Evolutionary conservation across 2,113 vertebrate species (phyloP).

Genomic region (Etia nguti): DNA sequence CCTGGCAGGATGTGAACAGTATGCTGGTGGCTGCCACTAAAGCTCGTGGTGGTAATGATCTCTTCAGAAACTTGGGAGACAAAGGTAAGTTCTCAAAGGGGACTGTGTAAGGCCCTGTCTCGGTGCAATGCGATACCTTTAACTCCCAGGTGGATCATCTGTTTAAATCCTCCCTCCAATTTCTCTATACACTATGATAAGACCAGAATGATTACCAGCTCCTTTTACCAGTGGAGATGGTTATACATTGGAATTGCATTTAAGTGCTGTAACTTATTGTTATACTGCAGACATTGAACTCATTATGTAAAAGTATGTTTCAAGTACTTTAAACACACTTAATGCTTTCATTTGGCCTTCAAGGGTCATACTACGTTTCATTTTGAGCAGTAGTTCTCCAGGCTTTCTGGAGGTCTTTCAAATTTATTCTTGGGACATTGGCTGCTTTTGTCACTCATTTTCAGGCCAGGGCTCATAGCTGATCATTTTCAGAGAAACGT

Average conservation of each 20-base stretch:
- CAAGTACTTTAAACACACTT: too few species aligned
- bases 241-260: too few species aligned
- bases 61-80: conserved; percentile 92
- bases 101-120: neutral
- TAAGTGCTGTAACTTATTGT: too few species aligned
- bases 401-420: neutral
- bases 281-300: too few species aligned
- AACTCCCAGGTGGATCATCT: neutral
- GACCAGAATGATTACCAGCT: neutral
- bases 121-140: neutral
- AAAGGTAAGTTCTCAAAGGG: conserved; percentile 74
- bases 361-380: too few species aligned
- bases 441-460: neutral
- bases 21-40: conserved; percentile 71
- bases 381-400: neutral
- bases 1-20: conserved; percentile 77
- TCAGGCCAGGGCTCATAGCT: rapidly evolving
- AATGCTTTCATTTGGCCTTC: too few species aligned
- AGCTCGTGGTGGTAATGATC: conserved; percentile 72
- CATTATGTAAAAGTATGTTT: too few species aligned
- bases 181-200: neutral
- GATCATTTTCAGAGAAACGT: neutral
- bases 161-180: neutral
- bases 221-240: too few species aligned
- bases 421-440: neutral